Conservation (phyloP, 1,140 invertebrate genomes). For the Euglossa dilemma region DNA sequence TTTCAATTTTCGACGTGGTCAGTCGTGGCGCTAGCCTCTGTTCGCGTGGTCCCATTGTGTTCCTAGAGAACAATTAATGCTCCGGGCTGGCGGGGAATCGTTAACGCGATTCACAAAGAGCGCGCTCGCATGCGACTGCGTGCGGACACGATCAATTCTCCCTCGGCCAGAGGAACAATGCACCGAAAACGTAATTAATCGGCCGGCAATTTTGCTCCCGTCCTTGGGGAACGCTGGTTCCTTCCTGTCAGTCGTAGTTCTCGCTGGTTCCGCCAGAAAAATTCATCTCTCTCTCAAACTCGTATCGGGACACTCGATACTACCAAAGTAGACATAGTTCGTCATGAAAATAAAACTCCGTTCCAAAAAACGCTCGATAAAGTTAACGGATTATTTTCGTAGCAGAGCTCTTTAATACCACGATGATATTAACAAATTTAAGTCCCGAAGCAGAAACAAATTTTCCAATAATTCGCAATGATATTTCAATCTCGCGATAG, state of each 20-base stretch:
- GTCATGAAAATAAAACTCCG: too few species aligned
- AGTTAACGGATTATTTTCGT: too few species aligned
- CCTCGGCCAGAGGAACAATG: slow-evolving; percentile 40
- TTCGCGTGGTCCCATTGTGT: slow-evolving; percentile 49
- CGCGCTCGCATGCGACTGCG: slow-evolving; percentile 29
- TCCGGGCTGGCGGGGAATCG: slow-evolving; percentile 43
- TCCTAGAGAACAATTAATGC: slow-evolving; percentile 57
- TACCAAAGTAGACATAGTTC: too few species aligned
- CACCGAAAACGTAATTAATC: slow-evolving; percentile 53
- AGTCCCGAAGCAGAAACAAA: too few species aligned
- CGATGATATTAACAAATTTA: too few species aligned
- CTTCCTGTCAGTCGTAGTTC: slow-evolving; percentile 7
- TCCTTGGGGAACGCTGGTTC: background rate
- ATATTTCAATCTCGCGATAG: too few species aligned
- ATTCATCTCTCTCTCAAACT: background rate
- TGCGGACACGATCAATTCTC: slow-evolving; percentile 56
- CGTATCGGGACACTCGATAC: too few species aligned
- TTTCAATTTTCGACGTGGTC: slow-evolving; percentile 33
- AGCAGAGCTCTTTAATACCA: too few species aligned
- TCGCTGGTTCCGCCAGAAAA: background rate
- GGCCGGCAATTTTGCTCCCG: slow-evolving; percentile 29
- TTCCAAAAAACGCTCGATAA: too few species aligned
- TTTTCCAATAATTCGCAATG: too few species aligned
- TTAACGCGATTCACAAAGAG: slow-evolving; percentile 56
- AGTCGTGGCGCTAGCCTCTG: background rate